These are phyloP conservation scores for Erannis defoliaria DNA, from an alignment of 2,888 invertebrate species.

Conservation along the genomic window DNA sequence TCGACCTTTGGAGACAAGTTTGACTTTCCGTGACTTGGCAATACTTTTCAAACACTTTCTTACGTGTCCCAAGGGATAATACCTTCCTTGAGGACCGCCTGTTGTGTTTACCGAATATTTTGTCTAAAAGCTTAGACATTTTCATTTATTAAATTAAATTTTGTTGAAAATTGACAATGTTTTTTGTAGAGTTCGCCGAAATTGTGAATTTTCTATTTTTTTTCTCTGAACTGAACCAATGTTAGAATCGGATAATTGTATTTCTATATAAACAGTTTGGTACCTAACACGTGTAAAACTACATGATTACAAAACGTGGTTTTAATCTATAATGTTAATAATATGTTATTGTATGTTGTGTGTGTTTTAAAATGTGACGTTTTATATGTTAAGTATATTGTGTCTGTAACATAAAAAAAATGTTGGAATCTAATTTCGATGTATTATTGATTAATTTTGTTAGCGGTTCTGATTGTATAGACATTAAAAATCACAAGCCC, in stretches of 20 bases:
- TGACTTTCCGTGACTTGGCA: conserved; percentile 27
- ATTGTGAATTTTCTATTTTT: background rate
- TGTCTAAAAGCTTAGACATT: background rate
- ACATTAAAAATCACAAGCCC: background rate
- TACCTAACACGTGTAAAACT: background rate
- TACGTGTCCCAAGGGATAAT: conserved; percentile 5
- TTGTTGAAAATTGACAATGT: too few species aligned
- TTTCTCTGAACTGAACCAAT: too few species aligned
- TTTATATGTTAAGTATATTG: conserved; percentile 37
- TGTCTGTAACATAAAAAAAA: conserved; percentile 22
- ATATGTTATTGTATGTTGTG: conserved; percentile 9
- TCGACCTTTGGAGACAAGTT: conserved; percentile 25
- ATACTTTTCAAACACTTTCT: conserved; percentile 22
- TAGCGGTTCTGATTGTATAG: background rate
- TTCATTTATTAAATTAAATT: background rate
- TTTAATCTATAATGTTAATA: background rate
- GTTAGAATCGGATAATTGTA: background rate
- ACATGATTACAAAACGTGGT: background rate
- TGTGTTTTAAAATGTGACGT: conserved; percentile 23
- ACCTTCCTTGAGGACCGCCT: conserved; percentile 8
- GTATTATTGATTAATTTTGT: background rate
- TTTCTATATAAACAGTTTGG: background rate
- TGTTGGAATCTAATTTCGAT: background rate
- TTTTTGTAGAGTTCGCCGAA: too few species aligned
- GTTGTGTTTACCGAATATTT: conserved; percentile 7